Evolutionary conservation across 2,888 invertebrate genomes (phyloP), one percentile per base, ranked within the genome.

Genomic region (Autographa gamma): DNA sequence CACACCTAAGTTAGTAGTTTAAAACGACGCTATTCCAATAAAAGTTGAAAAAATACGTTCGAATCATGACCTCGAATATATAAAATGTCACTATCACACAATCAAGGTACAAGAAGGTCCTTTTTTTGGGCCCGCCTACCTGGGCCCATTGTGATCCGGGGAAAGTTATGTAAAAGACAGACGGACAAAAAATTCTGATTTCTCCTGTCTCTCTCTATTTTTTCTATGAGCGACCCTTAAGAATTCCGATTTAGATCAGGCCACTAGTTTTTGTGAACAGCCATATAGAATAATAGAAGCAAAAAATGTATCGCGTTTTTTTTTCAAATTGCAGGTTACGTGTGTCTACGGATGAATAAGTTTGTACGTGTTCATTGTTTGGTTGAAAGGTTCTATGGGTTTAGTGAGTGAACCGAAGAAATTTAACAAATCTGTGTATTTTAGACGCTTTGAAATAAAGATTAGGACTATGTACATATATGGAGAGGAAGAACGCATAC

Each of bases 121-220:
- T 86, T 90, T 93, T 92, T 92, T 92, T 88, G 81, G 79, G 69
- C 80, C 85, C 88, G 85, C 82, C 93, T 95, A 95, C 95, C 94
- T 94, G 94, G 88, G 79, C 67, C 90, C 83, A 91, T 93, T 93
- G 91, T 93, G 86, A 84, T 86, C 84, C 78, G 88, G 93, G 91
- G 95, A 95, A 95, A 95, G 95, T 93, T 91, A 92, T 90, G 92
- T 91, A 93, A 94, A 93, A 94, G 93, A 92, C 81, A 84, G 85
- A 86, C 81, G 74, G 70, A 89, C 87, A 92, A 93, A 93, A 93
- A 93, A 90, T 82, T 80, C 79, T 88, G 91, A 93, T 93, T 93
- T 92, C 92, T 89, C 87, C 84, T 80, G 86, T 88, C 88, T 88
- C 86, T 89, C 87, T 89, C 88, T 86, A 84, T 85, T 89, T 90